Conservation (phyloP, 2,888 invertebrate species). For the Brachycybe producta region DNA sequence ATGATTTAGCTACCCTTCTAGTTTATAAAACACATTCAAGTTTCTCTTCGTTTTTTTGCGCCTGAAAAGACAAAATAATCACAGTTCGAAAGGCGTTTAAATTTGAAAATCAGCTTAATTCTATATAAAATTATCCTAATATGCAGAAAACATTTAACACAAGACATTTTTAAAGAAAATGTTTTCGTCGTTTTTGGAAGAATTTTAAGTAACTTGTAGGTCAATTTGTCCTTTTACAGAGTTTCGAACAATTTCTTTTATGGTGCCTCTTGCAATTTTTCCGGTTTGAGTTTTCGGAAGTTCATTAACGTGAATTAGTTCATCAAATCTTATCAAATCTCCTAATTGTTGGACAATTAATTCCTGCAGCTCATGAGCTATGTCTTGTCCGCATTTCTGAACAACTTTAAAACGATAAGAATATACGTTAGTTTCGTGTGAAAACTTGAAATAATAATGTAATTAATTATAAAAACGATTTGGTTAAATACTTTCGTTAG, state of each 20-base stretch:
- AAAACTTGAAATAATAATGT: not conserved
- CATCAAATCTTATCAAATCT: not conserved
- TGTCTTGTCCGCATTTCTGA: not conserved
- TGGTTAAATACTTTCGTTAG: conserved; percentile 6
- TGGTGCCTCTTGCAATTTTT: not conserved
- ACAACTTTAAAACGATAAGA: not conserved
- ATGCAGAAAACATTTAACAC: no score
- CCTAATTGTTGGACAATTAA: not conserved
- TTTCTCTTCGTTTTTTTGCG: no score
- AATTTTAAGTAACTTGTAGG: no score
- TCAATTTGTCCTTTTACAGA: no score
- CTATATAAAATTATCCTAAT: no score
- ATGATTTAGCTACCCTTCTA: no score
- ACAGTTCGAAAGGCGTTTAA: no score
- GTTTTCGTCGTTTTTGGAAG: no score
- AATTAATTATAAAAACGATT: not conserved
- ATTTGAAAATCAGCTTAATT: no score
- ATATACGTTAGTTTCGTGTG: not conserved
- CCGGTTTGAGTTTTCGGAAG: not conserved
- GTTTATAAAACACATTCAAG: no score
- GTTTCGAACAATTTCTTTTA: not conserved
- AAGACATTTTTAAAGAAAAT: no score
- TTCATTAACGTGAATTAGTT: not conserved
- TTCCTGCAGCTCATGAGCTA: not conserved
- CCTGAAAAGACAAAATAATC: no score